These are phyloP conservation scores for Crenuchus spilurus DNA, from an alignment of 2,797 vertebrate genomes.

Conservation along the genomic window DNA sequence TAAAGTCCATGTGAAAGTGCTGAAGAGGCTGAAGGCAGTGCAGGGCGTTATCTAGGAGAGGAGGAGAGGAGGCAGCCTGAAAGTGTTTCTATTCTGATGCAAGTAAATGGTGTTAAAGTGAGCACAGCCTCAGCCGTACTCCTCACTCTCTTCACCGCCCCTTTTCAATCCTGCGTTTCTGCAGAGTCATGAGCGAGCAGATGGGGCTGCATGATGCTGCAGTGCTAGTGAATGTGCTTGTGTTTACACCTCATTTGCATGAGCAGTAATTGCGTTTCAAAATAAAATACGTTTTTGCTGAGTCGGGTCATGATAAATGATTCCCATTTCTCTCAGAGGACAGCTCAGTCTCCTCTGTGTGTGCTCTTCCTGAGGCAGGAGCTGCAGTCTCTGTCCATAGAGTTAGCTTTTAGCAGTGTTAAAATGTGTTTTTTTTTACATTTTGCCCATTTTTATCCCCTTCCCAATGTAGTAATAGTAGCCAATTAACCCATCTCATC, in stretches of 20 bases:
- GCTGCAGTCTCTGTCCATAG: not conserved
- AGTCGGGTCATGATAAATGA: slow-evolving; percentile 9
- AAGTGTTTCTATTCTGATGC: not conserved
- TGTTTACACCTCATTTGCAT: not conserved
- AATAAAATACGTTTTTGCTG: too few species aligned
- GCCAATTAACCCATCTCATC: too few species aligned
- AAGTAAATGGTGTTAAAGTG: not conserved
- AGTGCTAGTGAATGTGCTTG: not conserved
- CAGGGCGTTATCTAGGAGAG: not conserved
- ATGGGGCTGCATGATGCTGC: not conserved
- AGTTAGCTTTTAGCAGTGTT: not conserved
- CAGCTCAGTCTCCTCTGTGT: not conserved
- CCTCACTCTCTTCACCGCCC: not conserved
- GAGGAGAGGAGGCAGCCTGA: not conserved
- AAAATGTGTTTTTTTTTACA: too few species aligned
- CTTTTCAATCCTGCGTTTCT: not conserved
- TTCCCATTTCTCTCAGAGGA: not conserved
- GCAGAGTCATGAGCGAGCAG: not conserved
- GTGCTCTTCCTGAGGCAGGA: not conserved
- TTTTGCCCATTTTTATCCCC: too few species aligned
- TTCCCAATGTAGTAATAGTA: too few species aligned
- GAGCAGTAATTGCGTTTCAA: too few species aligned
- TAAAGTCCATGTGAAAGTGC: not conserved
- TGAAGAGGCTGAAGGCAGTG: not conserved
- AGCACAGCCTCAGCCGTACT: not conserved